Conservation (phyloP, 2,113 vertebrate species). For the Nannospalax galili region DNA sequence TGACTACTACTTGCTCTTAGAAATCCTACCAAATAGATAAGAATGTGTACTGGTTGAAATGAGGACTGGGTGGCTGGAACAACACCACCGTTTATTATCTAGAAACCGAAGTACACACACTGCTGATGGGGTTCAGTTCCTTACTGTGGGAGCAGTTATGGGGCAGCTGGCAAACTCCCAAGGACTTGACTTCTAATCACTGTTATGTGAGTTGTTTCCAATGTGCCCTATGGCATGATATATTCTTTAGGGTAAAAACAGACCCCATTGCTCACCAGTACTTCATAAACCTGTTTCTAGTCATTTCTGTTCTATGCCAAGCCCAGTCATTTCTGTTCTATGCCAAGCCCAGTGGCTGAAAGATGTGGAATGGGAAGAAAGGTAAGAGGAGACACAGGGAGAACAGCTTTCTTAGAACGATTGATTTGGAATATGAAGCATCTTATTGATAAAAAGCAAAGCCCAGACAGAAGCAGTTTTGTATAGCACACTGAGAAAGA, state of each 20-base stretch:
- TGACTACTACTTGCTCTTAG: not conserved
- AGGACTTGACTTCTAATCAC: not conserved
- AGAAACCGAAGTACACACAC: not conserved
- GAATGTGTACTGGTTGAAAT: not conserved
- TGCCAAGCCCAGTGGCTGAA: not conserved
- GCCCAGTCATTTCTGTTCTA: not conserved
- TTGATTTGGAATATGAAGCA: slow-evolving; percentile 85
- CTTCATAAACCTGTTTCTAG: not conserved
- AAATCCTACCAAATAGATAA: not conserved
- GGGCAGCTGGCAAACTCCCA: not conserved
- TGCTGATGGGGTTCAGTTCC: not conserved
- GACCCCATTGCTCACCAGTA: not conserved
- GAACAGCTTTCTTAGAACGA: slow-evolving; percentile 79
- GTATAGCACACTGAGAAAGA: slow-evolving; percentile 84
- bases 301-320: not conserved
- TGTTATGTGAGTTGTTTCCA: not conserved
- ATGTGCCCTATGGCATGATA: not conserved
- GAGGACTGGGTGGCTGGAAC: no score
- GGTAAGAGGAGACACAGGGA: slow-evolving; percentile 14
- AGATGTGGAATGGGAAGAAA: not conserved
- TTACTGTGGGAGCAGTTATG: not conserved
- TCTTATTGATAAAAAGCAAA: slow-evolving; percentile 86
- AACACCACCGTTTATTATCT: not conserved
- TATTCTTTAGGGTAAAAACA: not conserved
- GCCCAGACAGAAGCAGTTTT: slow-evolving; percentile 83